Evolutionary conservation across 2,113 vertebrate genomes (phyloP).

Genomic region (Serinus canaria): DNA sequence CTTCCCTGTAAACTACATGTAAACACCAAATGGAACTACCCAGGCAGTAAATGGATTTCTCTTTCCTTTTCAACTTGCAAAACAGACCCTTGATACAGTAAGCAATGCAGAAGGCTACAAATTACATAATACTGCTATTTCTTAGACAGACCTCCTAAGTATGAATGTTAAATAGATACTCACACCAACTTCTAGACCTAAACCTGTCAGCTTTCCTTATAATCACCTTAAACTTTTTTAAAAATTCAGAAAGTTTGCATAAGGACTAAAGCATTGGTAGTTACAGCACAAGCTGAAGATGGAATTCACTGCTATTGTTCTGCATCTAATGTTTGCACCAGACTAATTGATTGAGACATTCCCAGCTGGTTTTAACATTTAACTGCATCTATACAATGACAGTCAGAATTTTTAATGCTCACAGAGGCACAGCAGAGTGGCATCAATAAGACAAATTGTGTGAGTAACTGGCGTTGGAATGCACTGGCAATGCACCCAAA

Average conservation of each 20-base stretch:
- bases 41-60: slow-evolving; percentile 6
- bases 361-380: background rate
- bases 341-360: background rate
- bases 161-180: background rate
- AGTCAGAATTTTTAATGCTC: slow-evolving; percentile 14
- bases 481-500: background rate
- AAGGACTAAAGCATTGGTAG: background rate
- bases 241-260: background rate
- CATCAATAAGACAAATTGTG: slow-evolving; percentile 7
- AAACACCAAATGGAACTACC: background rate
- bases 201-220: background rate
- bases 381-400: background rate
- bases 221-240: background rate
- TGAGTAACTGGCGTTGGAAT: background rate
- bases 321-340: background rate
- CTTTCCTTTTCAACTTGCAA: background rate
- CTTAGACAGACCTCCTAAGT: background rate
- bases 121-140: background rate
- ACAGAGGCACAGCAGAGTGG: background rate
- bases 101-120: background rate
- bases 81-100: background rate
- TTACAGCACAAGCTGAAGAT: background rate
- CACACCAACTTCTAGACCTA: background rate
- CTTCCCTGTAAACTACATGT: background rate
- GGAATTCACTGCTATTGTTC: background rate